A percentile compares a stretch with the other conserved stretches of the same genome.
Conservation (phyloP, 2,113 vertebrate species). For the Uria lomvia region DNA sequence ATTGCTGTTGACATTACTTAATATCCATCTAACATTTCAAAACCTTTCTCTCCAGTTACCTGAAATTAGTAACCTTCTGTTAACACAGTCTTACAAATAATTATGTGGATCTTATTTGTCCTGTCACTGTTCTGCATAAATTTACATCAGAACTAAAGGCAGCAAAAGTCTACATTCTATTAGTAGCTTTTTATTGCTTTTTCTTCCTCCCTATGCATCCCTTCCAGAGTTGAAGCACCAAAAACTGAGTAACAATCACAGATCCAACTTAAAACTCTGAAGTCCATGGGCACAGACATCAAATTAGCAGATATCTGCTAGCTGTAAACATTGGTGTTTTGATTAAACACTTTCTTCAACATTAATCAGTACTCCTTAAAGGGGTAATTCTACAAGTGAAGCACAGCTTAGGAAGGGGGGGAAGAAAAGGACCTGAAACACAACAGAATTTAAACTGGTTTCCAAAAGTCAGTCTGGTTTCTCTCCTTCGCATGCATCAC, state of each 20-base stretch:
- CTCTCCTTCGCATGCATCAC: background rate
- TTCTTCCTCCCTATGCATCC: background rate
- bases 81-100: background rate
- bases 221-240: background rate
- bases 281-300: background rate
- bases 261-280: background rate
- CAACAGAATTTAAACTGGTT: background rate
- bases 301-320: background rate
- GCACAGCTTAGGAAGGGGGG: background rate
- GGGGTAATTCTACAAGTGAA: background rate
- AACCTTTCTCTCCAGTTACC: background rate
- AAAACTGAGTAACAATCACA: background rate
- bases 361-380: background rate
- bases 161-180: background rate
- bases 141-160: background rate
- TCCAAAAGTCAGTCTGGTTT: background rate
- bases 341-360: background rate
- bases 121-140: background rate
- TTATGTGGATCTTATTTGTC: background rate
- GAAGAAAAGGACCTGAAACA: background rate
- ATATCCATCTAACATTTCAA: background rate
- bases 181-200: background rate
- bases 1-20: background rate
- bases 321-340: background rate
- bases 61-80: background rate